Evolutionary conservation across 2,113 vertebrate species (phyloP), one percentile per base, ranked within the genome.

Genomic region (Chaetura pelagica): DNA sequence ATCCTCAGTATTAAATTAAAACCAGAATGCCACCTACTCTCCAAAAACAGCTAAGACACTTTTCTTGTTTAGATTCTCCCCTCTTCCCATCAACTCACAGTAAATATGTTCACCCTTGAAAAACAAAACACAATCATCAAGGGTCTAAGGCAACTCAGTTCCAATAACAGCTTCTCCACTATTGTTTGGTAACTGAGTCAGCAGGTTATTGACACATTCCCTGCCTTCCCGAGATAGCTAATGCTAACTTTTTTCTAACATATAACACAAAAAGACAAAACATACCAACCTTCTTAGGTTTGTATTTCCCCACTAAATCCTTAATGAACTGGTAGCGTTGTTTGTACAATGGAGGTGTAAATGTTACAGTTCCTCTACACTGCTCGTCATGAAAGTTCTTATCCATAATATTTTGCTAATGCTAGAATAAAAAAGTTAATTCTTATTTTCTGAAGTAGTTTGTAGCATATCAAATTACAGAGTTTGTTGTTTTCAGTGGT

Each of bases 251-350:
- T 61, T 69, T 84, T 21, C 44, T n/a, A 30, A 62, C 54, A 22
- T 30, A 20, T 30, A 79, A 72, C 1, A 1, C 84, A 49, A 44
- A 93, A 84, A 91, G 15, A 69, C 15, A 88, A 89, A 93, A 38
- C 24, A 93, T 86, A 98, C 97, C 48, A 92, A 99, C 99, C 99
- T 99, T 99, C 94, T 97, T 98, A 8, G 98, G 98, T 89, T 98
- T 98, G 84, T 98, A 97, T 38, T 87, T 97, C 71, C 87, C 93
- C 79, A 99, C 98, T 92, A 99, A 98, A 62, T 99, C 98, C 76
- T 98, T 96, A 72, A 99, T 95, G 24, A 99, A 99, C 55, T 98
- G 94, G 71, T 99, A 97, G 68, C 99, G 98, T 80, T 99, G 99
- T 49, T 85, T 94, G 83, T 98, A 98, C 42, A 99, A 91, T 14